Evolutionary conservation across 2,113 vertebrate species (phyloP).

Genomic region (Crypturellus undulatus): DNA sequence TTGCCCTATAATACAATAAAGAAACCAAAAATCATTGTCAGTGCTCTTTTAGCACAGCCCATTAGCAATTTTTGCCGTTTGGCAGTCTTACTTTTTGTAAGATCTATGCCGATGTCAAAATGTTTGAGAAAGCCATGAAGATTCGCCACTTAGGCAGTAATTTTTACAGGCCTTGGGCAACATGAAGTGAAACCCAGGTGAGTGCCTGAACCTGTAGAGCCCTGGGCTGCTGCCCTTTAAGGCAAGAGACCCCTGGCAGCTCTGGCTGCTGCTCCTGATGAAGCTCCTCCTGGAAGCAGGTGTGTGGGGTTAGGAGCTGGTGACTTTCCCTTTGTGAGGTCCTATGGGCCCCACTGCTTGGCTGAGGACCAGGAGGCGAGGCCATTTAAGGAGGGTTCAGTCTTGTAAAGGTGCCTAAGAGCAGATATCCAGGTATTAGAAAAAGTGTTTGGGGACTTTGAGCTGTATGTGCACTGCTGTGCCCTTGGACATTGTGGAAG

Average conservation of each 20-base stretch:
- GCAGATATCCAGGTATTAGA: rapidly evolving
- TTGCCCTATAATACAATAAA: neutral
- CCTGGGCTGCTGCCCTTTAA: rapidly evolving
- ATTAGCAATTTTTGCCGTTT: neutral
- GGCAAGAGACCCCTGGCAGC: rapidly evolving
- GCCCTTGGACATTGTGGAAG: neutral
- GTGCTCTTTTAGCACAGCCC: neutral
- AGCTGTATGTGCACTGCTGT: neutral
- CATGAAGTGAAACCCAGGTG: neutral
- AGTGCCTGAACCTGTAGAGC: rapidly evolving
- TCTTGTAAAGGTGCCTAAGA: neutral
- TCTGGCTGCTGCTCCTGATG: neutral
- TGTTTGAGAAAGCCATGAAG: neutral
- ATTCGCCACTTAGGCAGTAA: neutral
- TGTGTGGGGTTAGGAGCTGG: too few species aligned
- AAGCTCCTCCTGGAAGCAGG: rapidly evolving
- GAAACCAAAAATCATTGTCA: neutral
- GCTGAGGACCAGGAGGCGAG: rapidly evolving
- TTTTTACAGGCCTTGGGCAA: neutral
- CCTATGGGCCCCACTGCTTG: rapidly evolving
- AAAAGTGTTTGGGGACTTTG: neutral
- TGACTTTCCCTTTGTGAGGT: rapidly evolving
- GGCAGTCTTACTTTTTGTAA: neutral
- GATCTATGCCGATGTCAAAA: neutral
- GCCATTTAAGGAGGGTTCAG: neutral